Evolutionary conservation across 2,113 vertebrate genomes (phyloP).

Genomic region (Egretta garzetta): DNA sequence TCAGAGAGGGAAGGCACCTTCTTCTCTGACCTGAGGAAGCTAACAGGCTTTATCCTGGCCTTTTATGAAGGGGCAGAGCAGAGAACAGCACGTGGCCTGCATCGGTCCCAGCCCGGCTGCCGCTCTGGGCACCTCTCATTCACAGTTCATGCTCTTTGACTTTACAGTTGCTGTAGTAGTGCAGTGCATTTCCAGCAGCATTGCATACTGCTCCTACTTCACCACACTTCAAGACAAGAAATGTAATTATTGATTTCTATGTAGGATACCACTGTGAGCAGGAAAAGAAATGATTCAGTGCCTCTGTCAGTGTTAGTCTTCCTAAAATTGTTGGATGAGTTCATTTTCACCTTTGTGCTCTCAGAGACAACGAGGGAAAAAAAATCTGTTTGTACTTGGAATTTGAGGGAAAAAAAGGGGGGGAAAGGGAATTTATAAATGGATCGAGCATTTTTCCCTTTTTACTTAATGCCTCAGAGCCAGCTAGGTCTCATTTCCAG

Average conservation of each 20-base stretch:
- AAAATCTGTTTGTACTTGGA: background rate
- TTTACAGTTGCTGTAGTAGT: background rate
- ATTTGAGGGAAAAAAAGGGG: background rate
- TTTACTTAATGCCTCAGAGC: background rate
- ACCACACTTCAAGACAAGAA: background rate
- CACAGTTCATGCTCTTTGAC: background rate
- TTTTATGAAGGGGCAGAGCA: background rate
- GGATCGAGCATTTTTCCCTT: background rate
- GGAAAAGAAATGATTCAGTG: background rate
- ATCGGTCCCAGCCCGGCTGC: background rate
- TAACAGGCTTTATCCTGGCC: background rate
- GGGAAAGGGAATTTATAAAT: background rate
- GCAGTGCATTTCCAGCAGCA: background rate
- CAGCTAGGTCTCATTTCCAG: background rate
- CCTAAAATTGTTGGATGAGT: background rate
- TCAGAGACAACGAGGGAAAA: background rate
- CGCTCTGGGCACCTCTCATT: accelerated
- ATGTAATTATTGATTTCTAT: background rate
- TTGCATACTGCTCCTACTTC: background rate
- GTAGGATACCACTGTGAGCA: background rate
- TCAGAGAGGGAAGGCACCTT: background rate
- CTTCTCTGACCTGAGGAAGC: background rate
- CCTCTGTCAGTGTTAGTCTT: background rate
- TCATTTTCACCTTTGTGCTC: background rate
- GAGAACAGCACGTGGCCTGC: background rate